Evolutionary conservation across 1,140 invertebrate genomes (phyloP).

Genomic region (Oscheius sp.): DNA sequence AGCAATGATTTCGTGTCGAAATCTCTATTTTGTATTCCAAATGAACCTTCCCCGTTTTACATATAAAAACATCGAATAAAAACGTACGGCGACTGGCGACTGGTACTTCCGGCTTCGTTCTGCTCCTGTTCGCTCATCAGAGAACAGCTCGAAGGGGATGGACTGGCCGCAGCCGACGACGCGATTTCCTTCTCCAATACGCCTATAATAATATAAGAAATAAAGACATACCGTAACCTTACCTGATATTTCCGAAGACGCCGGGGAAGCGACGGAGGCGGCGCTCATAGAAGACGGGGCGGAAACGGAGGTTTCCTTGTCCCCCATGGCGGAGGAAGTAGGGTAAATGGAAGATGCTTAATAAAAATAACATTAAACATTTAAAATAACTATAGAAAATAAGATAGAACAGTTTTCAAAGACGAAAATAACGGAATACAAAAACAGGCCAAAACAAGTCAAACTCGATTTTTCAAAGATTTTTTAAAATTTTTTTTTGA

Average conservation of each 20-base stretch:
- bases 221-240: neutral
- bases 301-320: neutral
- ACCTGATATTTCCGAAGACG: neutral
- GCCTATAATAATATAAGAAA: neutral
- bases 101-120: neutral
- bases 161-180: neutral
- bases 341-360: no score
- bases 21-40: no score
- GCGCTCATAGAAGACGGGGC: neutral
- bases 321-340: neutral
- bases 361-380: no score
- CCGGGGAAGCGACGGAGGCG: neutral
- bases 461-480: no score
- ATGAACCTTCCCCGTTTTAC: no score
- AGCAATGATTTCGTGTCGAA: no score
- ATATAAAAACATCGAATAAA: no score
- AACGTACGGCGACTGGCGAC: conserved; percentile 7
- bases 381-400: no score
- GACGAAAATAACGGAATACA: no score
- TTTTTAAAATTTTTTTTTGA: no score
- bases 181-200: neutral
- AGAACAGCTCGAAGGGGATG: neutral
- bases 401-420: no score
- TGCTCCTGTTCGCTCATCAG: conserved; percentile 9
- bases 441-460: no score